A percentile compares a stretch with the other conserved stretches of the same genome.
Evolutionary conservation across 2,113 vertebrate species (phyloP).

Genomic region (Platysternon megacephalum): DNA sequence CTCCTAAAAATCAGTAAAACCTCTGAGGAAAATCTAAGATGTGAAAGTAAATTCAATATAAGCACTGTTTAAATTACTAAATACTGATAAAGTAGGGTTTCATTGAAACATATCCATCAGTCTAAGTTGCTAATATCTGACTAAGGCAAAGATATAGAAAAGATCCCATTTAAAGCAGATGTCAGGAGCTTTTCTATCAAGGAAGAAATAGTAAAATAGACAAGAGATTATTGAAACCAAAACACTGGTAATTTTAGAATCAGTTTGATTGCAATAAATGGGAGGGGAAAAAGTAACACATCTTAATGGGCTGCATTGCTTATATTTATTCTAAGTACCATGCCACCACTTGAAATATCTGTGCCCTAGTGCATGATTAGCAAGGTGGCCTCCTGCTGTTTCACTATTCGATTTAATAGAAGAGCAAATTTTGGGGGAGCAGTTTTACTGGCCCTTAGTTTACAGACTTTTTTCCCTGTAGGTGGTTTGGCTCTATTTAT

Average conservation of each 20-base stretch:
- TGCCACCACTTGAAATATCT: background rate
- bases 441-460: background rate
- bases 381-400: background rate
- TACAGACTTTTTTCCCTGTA: background rate
- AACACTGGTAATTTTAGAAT: background rate
- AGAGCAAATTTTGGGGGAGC: background rate
- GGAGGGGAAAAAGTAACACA: background rate
- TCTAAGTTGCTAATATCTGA: background rate
- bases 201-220: background rate
- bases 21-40: background rate
- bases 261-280: background rate
- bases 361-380: background rate
- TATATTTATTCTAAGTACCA: background rate
- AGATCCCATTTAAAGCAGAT: background rate
- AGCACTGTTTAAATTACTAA: background rate
- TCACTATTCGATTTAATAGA: background rate
- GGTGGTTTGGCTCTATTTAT: background rate
- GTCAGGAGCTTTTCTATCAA: background rate
- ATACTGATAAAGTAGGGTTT: too few species aligned
- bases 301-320: background rate
- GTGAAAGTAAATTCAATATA: background rate
- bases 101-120: too few species aligned
- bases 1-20: too few species aligned
- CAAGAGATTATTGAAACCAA: accelerated
- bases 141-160: background rate